phyloP scores from a whole-genome alignment of 2,888 invertebrate species.

The Piscicola geometra region DNA sequence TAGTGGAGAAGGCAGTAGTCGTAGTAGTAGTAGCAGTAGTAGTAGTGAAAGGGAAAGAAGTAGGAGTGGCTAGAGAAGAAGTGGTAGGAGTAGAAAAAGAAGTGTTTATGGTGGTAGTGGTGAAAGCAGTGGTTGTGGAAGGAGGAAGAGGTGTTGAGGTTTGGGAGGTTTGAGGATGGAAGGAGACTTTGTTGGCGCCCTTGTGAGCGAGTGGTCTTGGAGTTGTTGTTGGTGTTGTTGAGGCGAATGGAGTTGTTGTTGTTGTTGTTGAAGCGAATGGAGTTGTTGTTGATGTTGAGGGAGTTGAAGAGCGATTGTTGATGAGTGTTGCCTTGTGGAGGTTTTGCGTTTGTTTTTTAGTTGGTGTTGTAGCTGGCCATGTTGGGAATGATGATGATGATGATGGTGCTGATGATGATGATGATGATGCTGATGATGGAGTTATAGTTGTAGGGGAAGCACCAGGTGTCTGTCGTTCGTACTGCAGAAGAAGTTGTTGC shows the following conservation, averaged over 20 bases:
- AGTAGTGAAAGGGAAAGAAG: neutral
- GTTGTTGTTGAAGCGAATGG: neutral
- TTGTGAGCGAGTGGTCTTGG: neutral
- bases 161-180: neutral
- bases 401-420: neutral
- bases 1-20: neutral
- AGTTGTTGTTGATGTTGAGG: no score
- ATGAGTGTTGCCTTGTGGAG: neutral
- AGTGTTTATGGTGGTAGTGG: neutral
- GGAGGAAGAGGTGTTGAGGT: neutral
- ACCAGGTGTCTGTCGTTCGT: neutral
- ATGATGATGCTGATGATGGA: neutral
- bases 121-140: neutral
- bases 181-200: neutral
- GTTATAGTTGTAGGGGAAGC: neutral
- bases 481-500: neutral
- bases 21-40: neutral
- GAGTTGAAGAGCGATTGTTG: neutral
- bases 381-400: no score
- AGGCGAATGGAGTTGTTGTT: conserved; percentile 10
- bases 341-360: no score
- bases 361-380: no score
- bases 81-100: neutral
- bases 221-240: conserved; percentile 4
- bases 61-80: neutral